Base-by-base conservation (phyloP, 1,140 invertebrate species). In the Drosophila lacertosa region DNA sequence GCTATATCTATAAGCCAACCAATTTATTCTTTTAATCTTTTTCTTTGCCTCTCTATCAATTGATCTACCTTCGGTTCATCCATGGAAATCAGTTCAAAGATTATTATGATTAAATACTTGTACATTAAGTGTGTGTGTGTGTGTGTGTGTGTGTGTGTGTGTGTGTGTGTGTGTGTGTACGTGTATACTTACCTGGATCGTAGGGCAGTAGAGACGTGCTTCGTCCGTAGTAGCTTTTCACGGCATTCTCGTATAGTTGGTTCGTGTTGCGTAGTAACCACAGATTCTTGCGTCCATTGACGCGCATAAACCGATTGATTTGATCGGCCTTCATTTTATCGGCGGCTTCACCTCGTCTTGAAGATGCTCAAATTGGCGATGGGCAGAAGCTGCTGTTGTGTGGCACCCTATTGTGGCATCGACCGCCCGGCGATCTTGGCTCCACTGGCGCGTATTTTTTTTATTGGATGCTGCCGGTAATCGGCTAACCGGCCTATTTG, bases 181-280 rank as follows among this genome's bases (percentile, higher is more conserved):
- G 2, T 42, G 2, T 33, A 33, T 1, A 54, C 54, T 53, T 18
- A 72, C 69, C 18, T 4, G 60, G 29, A 33, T 44, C 65, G 7
- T 54, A 60, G 13, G 72, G 47, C 20, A 57, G 15, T 16, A 44
- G 10, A 6, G 53, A 29, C 18, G 50, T 39, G 50, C 54, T 74
- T 18, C 63, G 58, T 5, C 58, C 45, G 20, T 80, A 63, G 33
- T 76, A 84, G 11, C 10, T 47, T 32, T 66, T 68, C 1, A 83
- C 39, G 1, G 80, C 71, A 40, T 40, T 75, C 50, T 84, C 80
- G 54, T 76, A 83, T 4, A 83, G 24, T 20, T 72, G 54, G 40
- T 74, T 83, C 15, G 80, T 80, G 45, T 75, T 84, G 13, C 80
- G 67, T 18, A 84, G 13, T 24, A 83, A 33, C 80, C 80, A 83